Conservation (phyloP, 2,888 invertebrate genomes). For the Oligia strigilis region DNA sequence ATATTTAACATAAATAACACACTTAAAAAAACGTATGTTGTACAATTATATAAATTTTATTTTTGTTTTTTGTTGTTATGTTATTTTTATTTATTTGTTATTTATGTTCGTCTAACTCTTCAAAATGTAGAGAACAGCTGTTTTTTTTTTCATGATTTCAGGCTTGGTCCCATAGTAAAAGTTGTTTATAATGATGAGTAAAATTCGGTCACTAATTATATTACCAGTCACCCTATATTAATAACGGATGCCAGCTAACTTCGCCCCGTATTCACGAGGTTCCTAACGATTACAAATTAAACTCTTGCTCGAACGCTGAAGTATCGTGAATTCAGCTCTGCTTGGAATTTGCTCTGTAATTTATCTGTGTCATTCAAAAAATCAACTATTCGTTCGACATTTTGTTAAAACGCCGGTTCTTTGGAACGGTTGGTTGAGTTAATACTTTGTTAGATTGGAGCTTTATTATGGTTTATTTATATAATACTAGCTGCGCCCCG, state of each 20-base stretch:
- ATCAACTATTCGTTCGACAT: conserved; percentile 21
- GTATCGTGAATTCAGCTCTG: conserved; percentile 52
- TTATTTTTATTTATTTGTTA: too few species aligned
- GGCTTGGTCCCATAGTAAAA: too few species aligned
- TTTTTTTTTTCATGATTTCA: too few species aligned
- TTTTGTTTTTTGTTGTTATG: too few species aligned
- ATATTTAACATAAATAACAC: too few species aligned
- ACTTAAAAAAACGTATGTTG: too few species aligned
- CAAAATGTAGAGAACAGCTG: too few species aligned
- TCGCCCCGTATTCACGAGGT: conserved; percentile 38
- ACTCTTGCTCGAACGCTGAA: conserved; percentile 30
- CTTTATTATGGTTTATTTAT: not conserved
- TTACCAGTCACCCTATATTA: not conserved
- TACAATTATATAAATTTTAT: too few species aligned
- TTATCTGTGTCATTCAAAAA: conserved; percentile 39
- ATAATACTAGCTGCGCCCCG: too few species aligned
- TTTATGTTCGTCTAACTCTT: too few species aligned
- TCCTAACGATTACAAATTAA: conserved; percentile 59
- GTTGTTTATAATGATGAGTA: too few species aligned
- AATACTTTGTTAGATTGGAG: conserved; percentile 3
- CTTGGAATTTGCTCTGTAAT: conserved; percentile 40
- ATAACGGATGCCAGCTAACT: conserved; percentile 41
- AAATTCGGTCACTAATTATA: too few species aligned
- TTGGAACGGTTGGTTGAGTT: not conserved
- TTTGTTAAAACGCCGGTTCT: conserved; percentile 8